A percentile compares a stretch with the other conserved stretches of the same genome.
These are phyloP conservation scores for Eunapius fragilis DNA, from an alignment of 37 sponge, comb jelly and placozoan genomes.

Conservation along the genomic window DNA sequence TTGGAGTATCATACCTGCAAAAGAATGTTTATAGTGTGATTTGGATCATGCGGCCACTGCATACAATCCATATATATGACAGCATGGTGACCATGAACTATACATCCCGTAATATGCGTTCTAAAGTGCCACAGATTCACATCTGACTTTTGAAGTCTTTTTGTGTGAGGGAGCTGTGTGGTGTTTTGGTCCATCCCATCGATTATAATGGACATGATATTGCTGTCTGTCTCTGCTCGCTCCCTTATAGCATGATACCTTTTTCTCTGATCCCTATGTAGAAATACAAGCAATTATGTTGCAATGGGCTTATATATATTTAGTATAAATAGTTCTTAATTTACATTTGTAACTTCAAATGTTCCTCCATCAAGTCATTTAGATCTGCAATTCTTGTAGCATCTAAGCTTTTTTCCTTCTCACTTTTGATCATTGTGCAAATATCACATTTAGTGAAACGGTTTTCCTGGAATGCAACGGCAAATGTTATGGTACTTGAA, in stretches of 20 bases:
- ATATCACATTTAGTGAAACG: slow-evolving; percentile 44
- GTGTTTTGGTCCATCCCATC: slow-evolving; percentile 61
- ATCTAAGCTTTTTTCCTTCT: neutral
- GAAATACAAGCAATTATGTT: too few species aligned
- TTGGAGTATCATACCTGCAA: too few species aligned
- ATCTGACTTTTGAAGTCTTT: slow-evolving; percentile 15
- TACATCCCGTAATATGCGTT: slow-evolving; percentile 44
- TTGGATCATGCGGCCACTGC: slow-evolving; percentile 55
- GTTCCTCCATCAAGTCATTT: slow-evolving; percentile 1
- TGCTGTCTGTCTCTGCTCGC: slow-evolving; percentile 11
- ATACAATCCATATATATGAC: slow-evolving; percentile 10
- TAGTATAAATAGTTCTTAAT: neutral
- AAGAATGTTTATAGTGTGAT: slow-evolving; percentile 40
- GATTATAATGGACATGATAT: slow-evolving; percentile 31
- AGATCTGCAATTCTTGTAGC: neutral
- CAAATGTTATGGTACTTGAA: neutral
- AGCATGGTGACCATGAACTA: slow-evolving; percentile 14
- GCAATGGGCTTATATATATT: too few species aligned
- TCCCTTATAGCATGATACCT: slow-evolving; percentile 13
- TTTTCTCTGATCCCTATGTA: slow-evolving; percentile 5
- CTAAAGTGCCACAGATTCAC: slow-evolving; percentile 41
- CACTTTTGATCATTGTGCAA: slow-evolving; percentile 13
- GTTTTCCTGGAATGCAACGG: slow-evolving; percentile 6
- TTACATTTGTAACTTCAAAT: neutral
- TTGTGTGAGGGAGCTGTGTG: slow-evolving; percentile 28